Base-by-base conservation (phyloP, 2,888 invertebrate genomes). In the Carpatolechia fugitivella region DNA sequence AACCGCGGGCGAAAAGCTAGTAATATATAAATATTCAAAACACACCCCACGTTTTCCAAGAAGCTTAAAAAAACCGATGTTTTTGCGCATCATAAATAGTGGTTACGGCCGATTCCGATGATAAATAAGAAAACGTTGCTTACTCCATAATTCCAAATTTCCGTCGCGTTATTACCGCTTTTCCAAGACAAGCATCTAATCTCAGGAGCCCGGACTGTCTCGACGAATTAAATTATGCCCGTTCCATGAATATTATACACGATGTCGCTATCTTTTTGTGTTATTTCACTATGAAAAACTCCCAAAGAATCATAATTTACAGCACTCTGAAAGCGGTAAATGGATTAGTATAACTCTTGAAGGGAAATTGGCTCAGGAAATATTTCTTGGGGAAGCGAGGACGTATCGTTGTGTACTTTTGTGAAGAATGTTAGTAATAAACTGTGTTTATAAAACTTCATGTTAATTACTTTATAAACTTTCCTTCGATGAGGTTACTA, bases 211-310 rank as follows among this genome's bases (percentile, higher is more conserved):
- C 72, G 68, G 68, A 65, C 80, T 80, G 85, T 85, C 83, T 78
- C 72, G 54, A 58, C 24, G 80, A 87, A 88, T 88, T 81, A 87
- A 89, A 86, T 88, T 85, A 89, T 86, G 80, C 64, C 72, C 24
- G 85, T 88, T 83, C 78, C 84, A 89, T 89, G 89, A 89, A 89
- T 89, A 88, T 89, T 88, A 87, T 81, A 89, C 77, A 72, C 69
- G 77, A 73, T 76, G 78, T 79, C 75, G 74, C 81, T 76, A 82
- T 84, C 76, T 81, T 82, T 84, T 79, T 76, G 68, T 73, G 72
- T 82, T 80, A 79, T 38, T 38, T 48, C 49, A 55, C 35, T 35
- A 44, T 63, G 67, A 64, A 77, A 76, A 74, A 74, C 70, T 70
- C 69, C 64, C 71, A 66, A 76, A 80, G 69, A 78, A 82, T 80